phyloP scores from a whole-genome alignment of 2,113 vertebrate genomes.

The Manacus vitellinus region DNA sequence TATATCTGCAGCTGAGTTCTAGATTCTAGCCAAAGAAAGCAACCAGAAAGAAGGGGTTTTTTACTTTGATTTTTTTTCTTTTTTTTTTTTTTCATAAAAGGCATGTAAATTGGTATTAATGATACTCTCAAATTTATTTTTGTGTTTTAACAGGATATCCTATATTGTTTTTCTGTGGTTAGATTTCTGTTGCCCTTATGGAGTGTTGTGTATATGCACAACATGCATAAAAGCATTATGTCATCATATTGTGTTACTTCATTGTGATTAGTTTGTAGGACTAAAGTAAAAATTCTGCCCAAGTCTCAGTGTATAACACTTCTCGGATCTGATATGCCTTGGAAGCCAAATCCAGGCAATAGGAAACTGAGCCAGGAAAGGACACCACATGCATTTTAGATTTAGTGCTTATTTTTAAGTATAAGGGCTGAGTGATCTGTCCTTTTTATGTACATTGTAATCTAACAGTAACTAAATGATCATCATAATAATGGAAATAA shows the following conservation, averaged over 20 bases:
- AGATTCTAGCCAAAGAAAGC: not conserved
- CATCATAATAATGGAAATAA: not conserved
- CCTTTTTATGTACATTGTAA: not conserved
- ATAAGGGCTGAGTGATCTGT: not conserved
- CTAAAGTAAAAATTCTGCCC: not conserved
- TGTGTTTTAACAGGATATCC: not conserved
- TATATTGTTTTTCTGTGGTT: not conserved
- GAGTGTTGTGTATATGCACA: not conserved
- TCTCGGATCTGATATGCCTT: not conserved
- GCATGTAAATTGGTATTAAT: not conserved
- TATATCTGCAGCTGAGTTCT: not conserved
- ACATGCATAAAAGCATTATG: not conserved
- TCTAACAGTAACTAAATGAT: not conserved
- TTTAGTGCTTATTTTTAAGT: not conserved
- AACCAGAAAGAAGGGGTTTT: not conserved
- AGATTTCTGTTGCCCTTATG: not conserved
- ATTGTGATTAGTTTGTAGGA: not conserved
- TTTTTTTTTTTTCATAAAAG: not conserved
- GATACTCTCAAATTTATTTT: not conserved
- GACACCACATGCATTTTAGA: not conserved
- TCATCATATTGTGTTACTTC: not conserved
- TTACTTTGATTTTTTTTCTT: not conserved
- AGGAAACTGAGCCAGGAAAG: not conserved
- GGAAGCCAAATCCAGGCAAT: not conserved
- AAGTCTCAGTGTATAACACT: not conserved